Base-by-base conservation (phyloP, 1,140 invertebrate species). In the Drosophila rufa region DNA sequence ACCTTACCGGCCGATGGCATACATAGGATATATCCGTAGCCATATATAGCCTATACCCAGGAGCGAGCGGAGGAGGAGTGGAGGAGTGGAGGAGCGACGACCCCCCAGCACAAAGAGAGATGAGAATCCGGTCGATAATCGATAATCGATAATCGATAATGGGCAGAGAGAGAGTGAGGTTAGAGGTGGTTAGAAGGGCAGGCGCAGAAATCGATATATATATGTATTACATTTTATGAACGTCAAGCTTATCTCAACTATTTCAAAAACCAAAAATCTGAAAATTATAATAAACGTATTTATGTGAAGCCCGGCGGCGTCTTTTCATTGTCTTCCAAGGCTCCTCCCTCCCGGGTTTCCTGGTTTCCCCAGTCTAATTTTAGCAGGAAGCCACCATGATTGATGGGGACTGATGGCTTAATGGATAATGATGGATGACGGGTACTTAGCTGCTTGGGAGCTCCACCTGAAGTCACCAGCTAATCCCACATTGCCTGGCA, bases 211-310 rank as follows among this genome's bases (percentile, higher is more conserved):
- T 56, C 53, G 53, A 56, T 56, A 56, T 68, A 69, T 78, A 78
- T 87, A 79, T 89, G 80, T 89, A 90, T 90, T 91, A 90, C 85
- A 85, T 91, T 90, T 90, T 90, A 87, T 75, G 79, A 85, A 82
- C 79, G 82, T 91, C 79, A 90, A 89, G 86, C 86, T 91, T 91
- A 91, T 90, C 86, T 87, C 87, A 86, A 87, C 80, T 87, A 91
- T 91, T 91, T 89, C 84, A 78, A 80, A 90, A 84, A 51, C 69
- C 69, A 78, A 87, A 74, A 87, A 77, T 87, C 84, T 90, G 68
- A 80, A 77, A 89, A 84, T 78, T 89, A 86, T 86, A 91, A 91
- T 91, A 91, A 91, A 91, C 73, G 87, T 91, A 91, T 91, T 91
- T 91, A 91, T 91, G 87, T 91, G 87, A 82, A 75, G 74, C 8